Evolutionary conservation across 2,888 invertebrate species (phyloP).

Genomic region (Cabera pusaria): DNA sequence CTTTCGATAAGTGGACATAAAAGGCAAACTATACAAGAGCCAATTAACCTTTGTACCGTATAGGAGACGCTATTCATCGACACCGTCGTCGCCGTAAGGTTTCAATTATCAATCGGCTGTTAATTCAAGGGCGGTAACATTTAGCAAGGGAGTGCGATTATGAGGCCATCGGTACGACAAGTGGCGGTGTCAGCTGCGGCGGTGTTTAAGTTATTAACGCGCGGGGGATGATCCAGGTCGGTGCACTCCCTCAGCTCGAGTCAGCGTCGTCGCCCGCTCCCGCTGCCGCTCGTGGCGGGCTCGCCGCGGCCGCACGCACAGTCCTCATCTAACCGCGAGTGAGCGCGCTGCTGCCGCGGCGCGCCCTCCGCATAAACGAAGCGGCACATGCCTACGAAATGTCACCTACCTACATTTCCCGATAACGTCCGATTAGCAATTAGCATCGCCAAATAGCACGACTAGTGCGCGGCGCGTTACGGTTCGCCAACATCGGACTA

Average conservation of each 20-base stretch:
- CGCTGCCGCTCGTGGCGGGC: conserved; percentile 37
- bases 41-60: conserved; percentile 30
- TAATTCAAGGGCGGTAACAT: conserved; percentile 37
- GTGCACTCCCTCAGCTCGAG: conserved; percentile 52
- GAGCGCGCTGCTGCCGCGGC: conserved; percentile 79
- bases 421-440: conserved; percentile 68
- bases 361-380: conserved; percentile 63
- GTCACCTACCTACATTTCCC: conserved; percentile 66
- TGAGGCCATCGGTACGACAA: conserved; percentile 26
- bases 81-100: conserved; percentile 26
- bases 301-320: conserved; percentile 56
- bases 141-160: conserved; percentile 33
- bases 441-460: conserved; percentile 65
- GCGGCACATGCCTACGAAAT: conserved; percentile 73
- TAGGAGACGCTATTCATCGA: conserved; percentile 25
- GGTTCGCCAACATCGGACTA: conserved; percentile 36
- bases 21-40: conserved; percentile 8
- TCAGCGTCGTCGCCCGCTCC: conserved; percentile 33
- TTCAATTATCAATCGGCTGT: conserved; percentile 32
- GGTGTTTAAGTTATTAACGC: conserved; percentile 46
- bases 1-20: conserved; percentile 3
- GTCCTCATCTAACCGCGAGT: conserved; percentile 77
- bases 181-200: background rate
- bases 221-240: conserved; percentile 71
- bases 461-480: conserved; percentile 52